Percentiles rank a stretch among this genome's conserved stretches.
These are phyloP conservation scores for Suillia variegata DNA, from an alignment of 2,888 invertebrate species.

Conservation along the genomic window DNA sequence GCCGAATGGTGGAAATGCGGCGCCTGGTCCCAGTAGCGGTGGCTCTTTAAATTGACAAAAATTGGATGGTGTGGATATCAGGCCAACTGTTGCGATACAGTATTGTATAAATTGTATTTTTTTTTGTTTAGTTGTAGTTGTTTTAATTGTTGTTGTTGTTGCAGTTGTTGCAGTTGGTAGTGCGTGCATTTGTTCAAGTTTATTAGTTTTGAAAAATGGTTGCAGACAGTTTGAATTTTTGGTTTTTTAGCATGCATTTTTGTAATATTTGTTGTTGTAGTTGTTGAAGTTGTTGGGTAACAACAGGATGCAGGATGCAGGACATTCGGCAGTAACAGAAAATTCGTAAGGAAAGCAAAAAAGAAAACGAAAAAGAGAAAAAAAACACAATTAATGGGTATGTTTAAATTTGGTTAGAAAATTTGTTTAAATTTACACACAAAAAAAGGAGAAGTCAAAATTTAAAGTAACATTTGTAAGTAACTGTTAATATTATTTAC, in stretches of 20 bases:
- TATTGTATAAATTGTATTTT: constrained; percentile 10
- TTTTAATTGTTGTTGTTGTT: no score
- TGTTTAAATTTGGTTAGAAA: no score
- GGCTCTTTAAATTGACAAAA: constrained; percentile 62
- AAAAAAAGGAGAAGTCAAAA: no score
- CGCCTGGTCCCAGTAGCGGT: constrained; percentile 61
- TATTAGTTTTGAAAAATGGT: constrained; percentile 8
- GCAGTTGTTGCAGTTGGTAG: no score
- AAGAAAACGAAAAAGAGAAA: constrained; percentile 12
- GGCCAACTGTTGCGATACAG: constrained; percentile 37
- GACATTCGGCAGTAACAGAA: background rate
- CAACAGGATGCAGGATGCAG: constrained; percentile 14
- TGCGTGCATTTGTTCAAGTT: no score
- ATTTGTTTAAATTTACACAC: no score
- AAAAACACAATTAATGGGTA: background rate
- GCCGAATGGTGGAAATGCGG: constrained; percentile 59
- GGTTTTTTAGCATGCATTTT: background rate
- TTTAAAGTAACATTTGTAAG: no score
- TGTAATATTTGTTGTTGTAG: constrained; percentile 8
- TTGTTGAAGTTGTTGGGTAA: constrained; percentile 9
- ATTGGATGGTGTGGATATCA: constrained; percentile 53
- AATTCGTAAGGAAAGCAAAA: constrained; percentile 18
- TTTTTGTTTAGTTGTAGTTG: constrained; percentile 22
- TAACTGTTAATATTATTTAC: no score
- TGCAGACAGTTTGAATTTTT: constrained; percentile 7